phyloP scores from a whole-genome alignment of 1,140 invertebrate species.

The Mylabris phalerata region DNA sequence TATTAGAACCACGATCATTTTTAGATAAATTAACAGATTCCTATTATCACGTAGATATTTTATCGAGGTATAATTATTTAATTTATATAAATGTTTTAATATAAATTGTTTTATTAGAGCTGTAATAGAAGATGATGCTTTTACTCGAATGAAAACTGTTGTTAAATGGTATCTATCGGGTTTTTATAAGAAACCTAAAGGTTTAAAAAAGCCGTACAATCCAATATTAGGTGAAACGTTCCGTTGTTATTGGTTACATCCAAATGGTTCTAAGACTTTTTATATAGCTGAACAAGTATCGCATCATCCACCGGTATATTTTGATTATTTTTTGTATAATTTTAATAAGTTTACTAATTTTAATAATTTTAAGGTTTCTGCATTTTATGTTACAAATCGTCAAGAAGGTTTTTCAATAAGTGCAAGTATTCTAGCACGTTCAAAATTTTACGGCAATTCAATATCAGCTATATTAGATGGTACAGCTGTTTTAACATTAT shows the following conservation, averaged over 20 bases:
- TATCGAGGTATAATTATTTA: constrained; percentile 59
- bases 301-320: constrained; percentile 79
- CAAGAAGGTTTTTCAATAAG: constrained; percentile 89
- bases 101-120: constrained; percentile 53
- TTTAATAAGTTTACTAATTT: background rate
- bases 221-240: constrained; percentile 89
- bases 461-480: constrained; percentile 90
- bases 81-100: constrained; percentile 21
- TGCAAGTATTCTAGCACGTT: constrained; percentile 85
- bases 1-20: constrained; percentile 86
- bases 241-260: constrained; percentile 84
- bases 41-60: constrained; percentile 87
- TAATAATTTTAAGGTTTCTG: constrained; percentile 54
- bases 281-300: constrained; percentile 93
- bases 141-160: constrained; percentile 81
- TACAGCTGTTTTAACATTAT: constrained; percentile 71
- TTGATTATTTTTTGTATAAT: background rate
- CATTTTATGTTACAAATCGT: constrained; percentile 90
- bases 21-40: constrained; percentile 89
- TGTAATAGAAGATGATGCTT: constrained; percentile 79
- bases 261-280: constrained; percentile 78
- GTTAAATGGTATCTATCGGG: constrained; percentile 86
- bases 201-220: constrained; percentile 95
- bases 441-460: constrained; percentile 93
- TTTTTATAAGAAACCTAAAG: constrained; percentile 84